Evolutionary conservation across 2,113 vertebrate species (phyloP).

Genomic region (Rhinolophus sinicus): DNA sequence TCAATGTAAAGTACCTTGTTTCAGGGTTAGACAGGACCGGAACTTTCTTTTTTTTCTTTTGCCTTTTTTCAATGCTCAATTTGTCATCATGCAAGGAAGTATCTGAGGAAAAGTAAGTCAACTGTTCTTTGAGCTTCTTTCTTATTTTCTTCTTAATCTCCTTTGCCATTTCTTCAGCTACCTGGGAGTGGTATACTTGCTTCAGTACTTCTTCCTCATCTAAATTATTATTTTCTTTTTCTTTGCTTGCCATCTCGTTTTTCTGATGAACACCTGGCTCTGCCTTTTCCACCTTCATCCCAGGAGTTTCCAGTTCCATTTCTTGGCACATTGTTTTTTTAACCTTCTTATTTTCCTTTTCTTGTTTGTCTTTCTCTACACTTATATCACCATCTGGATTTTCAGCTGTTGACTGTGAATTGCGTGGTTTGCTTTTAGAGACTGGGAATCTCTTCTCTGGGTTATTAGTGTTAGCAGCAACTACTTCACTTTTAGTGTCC

Average conservation of each 20-base stretch:
- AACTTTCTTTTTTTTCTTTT: slow-evolving; percentile 92
- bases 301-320: slow-evolving; percentile 66
- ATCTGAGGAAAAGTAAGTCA: slow-evolving; percentile 76
- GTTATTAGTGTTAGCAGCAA: slow-evolving; percentile 86
- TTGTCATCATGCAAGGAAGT: slow-evolving; percentile 79
- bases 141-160: slow-evolving; percentile 87
- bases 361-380: slow-evolving; percentile 80
- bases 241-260: slow-evolving; percentile 77
- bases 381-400: slow-evolving; percentile 85
- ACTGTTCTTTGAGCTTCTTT: slow-evolving; percentile 87
- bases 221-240: slow-evolving; percentile 66
- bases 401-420: slow-evolving; percentile 81
- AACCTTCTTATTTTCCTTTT: slow-evolving; percentile 84
- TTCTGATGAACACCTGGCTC: slow-evolving; percentile 80
- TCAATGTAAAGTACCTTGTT: slow-evolving; percentile 85
- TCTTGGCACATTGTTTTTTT: slow-evolving; percentile 78
- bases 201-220: slow-evolving; percentile 89
- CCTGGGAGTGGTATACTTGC: slow-evolving; percentile 90
- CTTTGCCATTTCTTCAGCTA: slow-evolving; percentile 88
- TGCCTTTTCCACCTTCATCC: slow-evolving; percentile 72
- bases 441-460: slow-evolving; percentile 87
- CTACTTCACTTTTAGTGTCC: slow-evolving; percentile 85
- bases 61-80: slow-evolving; percentile 87
- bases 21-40: slow-evolving; percentile 82
- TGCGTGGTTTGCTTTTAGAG: slow-evolving; percentile 88